Conservation (phyloP, 53 echinoderm and acorn worm genomes). For the Luidia sarsii region DNA sequence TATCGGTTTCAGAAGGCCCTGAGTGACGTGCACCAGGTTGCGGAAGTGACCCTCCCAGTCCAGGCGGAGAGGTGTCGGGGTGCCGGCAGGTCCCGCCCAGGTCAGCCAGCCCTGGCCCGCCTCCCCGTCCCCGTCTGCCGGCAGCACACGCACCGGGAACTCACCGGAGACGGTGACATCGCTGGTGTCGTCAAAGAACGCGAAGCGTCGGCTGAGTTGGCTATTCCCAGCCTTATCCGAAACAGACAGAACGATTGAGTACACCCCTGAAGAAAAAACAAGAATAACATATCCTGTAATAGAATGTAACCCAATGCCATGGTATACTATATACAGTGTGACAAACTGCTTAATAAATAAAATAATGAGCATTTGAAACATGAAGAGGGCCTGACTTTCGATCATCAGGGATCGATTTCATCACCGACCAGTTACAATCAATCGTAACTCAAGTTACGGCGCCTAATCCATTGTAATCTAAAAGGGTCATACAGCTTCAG, state of each 20-base stretch:
- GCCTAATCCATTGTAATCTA: too few species aligned
- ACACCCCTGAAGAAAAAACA: slow-evolving; percentile 30
- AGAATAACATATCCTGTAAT: too few species aligned
- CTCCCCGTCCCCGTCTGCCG: not conserved
- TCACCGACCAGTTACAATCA: too few species aligned
- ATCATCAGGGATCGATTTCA: too few species aligned
- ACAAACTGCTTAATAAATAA: too few species aligned
- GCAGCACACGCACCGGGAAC: slow-evolving; percentile 6
- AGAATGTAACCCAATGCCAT: too few species aligned
- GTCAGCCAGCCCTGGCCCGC: slow-evolving; percentile 30
- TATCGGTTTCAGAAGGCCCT: slow-evolving; percentile 34
- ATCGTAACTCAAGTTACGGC: too few species aligned
- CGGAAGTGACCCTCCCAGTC: slow-evolving; percentile 33
- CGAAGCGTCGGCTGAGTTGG: slow-evolving; percentile 34
- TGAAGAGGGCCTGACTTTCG: too few species aligned
- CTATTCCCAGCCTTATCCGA: slow-evolving; percentile 12
- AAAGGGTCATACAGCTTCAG: too few species aligned
- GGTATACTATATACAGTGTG: too few species aligned
- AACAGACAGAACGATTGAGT: slow-evolving; percentile 20
- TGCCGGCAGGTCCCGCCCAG: not conserved
- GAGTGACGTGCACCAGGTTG: slow-evolving; percentile 10
- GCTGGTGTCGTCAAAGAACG: slow-evolving; percentile 18
- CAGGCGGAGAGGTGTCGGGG: not conserved
- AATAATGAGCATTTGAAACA: too few species aligned
- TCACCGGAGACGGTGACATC: not conserved